phyloP scores from a whole-genome alignment of 2,797 vertebrate species.

The Cirrhinus mrigala region DNA sequence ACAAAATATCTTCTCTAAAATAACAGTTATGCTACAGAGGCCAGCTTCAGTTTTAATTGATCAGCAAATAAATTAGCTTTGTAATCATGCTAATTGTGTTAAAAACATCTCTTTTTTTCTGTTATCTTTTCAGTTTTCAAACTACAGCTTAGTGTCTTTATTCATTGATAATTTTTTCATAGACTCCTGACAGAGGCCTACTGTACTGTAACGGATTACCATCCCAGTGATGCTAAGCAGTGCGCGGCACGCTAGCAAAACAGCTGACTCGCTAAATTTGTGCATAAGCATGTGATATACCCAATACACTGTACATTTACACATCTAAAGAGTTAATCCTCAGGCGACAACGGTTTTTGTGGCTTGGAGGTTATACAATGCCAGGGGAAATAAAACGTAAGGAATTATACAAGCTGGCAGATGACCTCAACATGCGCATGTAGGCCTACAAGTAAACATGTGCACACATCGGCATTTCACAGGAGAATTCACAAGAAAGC shows the following conservation, averaged over 20 bases:
- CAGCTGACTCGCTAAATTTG: slow-evolving; percentile 71
- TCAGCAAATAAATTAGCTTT: not conserved
- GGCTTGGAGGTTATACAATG: slow-evolving; percentile 45
- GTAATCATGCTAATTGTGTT: not conserved
- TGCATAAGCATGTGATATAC: slow-evolving; percentile 47
- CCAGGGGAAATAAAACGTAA: slow-evolving; percentile 53
- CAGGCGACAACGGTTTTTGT: slow-evolving; percentile 50
- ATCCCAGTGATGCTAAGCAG: slow-evolving; percentile 66
- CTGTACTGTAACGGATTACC: slow-evolving; percentile 41
- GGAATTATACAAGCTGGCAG: slow-evolving; percentile 25
- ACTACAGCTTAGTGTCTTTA: slow-evolving; percentile 1
- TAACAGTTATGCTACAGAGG: not conserved
- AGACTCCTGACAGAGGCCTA: slow-evolving; percentile 9
- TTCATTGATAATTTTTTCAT: not conserved
- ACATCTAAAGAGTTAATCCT: slow-evolving; percentile 60
- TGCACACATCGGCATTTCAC: not conserved
- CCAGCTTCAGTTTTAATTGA: not conserved
- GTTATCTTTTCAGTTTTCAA: not conserved
- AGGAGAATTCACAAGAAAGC: not conserved
- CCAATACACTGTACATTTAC: slow-evolving; percentile 61
- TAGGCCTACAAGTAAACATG: not conserved
- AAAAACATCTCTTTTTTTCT: not conserved
- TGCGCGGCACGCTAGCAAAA: slow-evolving; percentile 67
- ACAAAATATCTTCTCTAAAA: slow-evolving; percentile 15
- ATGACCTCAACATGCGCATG: slow-evolving; percentile 18